These are phyloP conservation scores for Rhorus exstirpatorius DNA, from an alignment of 2,888 invertebrate species.

Conservation along the genomic window DNA sequence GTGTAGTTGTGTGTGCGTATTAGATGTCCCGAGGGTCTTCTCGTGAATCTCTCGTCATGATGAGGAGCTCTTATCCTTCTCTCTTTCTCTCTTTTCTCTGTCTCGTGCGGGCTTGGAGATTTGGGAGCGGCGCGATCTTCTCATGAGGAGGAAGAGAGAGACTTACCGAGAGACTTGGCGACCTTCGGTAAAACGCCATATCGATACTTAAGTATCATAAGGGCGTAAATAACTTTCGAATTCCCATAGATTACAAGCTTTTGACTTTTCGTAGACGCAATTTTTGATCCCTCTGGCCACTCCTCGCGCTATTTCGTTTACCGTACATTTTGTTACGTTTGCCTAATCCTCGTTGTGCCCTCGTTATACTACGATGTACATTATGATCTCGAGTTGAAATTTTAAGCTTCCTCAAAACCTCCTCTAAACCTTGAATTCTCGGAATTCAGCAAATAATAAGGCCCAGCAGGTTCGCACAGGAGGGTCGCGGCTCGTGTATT, in stretches of 20 bases:
- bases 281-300: slow-evolving; percentile 47
- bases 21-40: slow-evolving; percentile 65
- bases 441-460: too few species aligned
- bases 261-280: background rate
- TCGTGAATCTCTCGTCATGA: slow-evolving; percentile 63
- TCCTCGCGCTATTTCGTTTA: slow-evolving; percentile 29
- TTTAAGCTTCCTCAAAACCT: too few species aligned
- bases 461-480: too few species aligned
- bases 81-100: slow-evolving; percentile 37
- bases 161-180: slow-evolving; percentile 66
- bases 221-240: slow-evolving; percentile 33
- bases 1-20: slow-evolving; percentile 27
- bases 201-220: slow-evolving; percentile 19
- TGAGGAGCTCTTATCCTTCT: slow-evolving; percentile 25
- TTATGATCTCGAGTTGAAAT: too few species aligned
- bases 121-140: slow-evolving; percentile 66
- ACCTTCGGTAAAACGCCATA: slow-evolving; percentile 60
- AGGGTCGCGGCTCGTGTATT: too few species aligned
- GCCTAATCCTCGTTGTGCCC: slow-evolving; percentile 37
- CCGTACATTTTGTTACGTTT: slow-evolving; percentile 34
- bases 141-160: slow-evolving; percentile 62
- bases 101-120: slow-evolving; percentile 50
- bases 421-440: too few species aligned
- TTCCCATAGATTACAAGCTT: background rate
- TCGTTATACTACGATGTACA: slow-evolving; percentile 23